These are phyloP conservation scores for Austrolebias charrua DNA, from an alignment of 2,797 vertebrate genomes.

Conservation along the genomic window DNA sequence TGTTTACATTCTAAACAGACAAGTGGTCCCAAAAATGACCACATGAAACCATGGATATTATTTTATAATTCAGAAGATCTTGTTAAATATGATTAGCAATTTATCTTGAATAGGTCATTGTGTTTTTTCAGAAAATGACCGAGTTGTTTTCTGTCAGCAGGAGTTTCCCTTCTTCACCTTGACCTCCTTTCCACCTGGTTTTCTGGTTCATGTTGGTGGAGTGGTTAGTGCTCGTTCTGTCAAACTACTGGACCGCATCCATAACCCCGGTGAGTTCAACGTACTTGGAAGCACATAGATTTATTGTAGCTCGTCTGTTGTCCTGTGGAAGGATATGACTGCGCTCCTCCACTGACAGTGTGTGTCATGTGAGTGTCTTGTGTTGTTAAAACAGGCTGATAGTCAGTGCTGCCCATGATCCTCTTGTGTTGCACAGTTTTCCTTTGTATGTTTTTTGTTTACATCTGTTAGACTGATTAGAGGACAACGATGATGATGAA, in stretches of 20 bases:
- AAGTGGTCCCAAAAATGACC: neutral
- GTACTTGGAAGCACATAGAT: neutral
- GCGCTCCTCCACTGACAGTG: constrained; percentile 34
- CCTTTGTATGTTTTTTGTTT: constrained; percentile 18
- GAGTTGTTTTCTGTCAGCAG: constrained; percentile 65
- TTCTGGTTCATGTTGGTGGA: constrained; percentile 93
- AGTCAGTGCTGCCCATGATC: constrained; percentile 36
- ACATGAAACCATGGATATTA: neutral
- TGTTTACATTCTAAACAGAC: neutral
- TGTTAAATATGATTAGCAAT: neutral
- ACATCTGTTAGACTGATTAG: constrained; percentile 28
- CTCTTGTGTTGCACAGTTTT: constrained; percentile 37
- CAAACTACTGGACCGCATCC: constrained; percentile 97
- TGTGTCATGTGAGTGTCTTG: constrained; percentile 43
- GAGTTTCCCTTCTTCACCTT: constrained; percentile 98
- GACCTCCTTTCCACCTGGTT: constrained; percentile 92
- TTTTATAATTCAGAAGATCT: neutral
- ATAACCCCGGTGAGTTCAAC: constrained; percentile 92
- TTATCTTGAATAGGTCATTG: neutral
- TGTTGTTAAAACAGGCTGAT: constrained; percentile 45
- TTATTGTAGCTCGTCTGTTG: constrained; percentile 17
- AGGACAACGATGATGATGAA: constrained; percentile 17
- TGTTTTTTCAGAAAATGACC: constrained; percentile 25
- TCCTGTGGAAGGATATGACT: constrained; percentile 26
- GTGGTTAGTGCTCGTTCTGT: constrained; percentile 98